Evolutionary conservation across 92 coral and sea anemone species (phyloP).

Genomic region (Plumapathes pennacea): DNA sequence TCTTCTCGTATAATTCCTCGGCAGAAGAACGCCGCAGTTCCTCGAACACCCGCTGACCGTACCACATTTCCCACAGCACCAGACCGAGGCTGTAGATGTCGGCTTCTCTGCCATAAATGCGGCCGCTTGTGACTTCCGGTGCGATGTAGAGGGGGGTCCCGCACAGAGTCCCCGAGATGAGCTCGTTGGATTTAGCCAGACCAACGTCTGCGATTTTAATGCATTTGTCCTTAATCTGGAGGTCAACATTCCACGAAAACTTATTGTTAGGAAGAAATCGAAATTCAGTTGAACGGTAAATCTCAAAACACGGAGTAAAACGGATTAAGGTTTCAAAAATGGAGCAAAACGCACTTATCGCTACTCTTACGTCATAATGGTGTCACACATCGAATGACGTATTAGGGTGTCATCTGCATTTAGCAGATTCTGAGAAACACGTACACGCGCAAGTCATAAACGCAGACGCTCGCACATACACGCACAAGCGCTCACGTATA

Average conservation of each 20-base stretch:
- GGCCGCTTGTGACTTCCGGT: conserved; percentile 25
- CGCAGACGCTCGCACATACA: no score
- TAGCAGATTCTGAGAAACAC: no score
- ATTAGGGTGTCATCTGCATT: no score
- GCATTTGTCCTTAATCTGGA: neutral
- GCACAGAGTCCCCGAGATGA: conserved; percentile 19
- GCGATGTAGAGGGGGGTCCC: conserved; percentile 44
- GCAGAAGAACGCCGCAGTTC: no score
- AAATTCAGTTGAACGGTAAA: no score
- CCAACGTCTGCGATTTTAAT: conserved; percentile 30
- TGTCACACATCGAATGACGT: no score
- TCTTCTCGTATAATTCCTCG: neutral
- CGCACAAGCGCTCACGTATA: no score
- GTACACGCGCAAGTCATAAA: no score
- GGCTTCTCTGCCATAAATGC: conserved; percentile 7
- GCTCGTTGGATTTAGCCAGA: conserved; percentile 1
- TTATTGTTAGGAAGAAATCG: neutral
- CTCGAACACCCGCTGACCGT: conserved; percentile 19
- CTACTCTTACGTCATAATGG: no score
- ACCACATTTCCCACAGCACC: conserved; percentile 58
- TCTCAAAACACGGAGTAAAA: no score
- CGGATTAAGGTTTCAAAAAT: no score
- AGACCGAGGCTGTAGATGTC: conserved; percentile 49
- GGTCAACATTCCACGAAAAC: neutral
- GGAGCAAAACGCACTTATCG: no score